These are phyloP conservation scores for Cryptocheilus praepositus DNA, from an alignment of 2,888 invertebrate genomes.

Conservation along the genomic window DNA sequence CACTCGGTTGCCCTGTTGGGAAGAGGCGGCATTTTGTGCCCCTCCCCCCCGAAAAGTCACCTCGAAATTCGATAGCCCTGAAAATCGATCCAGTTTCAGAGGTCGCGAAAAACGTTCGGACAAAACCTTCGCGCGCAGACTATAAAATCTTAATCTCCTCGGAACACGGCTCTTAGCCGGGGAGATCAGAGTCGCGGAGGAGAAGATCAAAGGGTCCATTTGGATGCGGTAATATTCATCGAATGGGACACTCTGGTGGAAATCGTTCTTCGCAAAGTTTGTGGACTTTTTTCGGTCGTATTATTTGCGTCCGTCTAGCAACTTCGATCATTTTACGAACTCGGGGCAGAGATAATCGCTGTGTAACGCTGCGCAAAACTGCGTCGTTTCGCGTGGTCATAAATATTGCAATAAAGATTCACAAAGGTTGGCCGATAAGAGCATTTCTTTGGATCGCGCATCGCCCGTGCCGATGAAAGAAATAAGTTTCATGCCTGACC, in stretches of 20 bases:
- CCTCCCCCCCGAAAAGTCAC: slow-evolving; percentile 35
- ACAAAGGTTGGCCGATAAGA: no score
- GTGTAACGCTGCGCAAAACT: no score
- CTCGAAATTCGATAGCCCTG: slow-evolving; percentile 62
- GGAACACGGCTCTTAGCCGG: slow-evolving; percentile 27
- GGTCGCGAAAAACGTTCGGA: slow-evolving; percentile 34
- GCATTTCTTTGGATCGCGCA: no score
- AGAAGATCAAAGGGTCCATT: neutral
- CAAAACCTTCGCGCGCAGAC: slow-evolving; percentile 4
- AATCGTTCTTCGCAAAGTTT: neutral
- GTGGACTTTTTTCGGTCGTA: no score
- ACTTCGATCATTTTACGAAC: no score
- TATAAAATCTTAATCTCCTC: slow-evolving; percentile 34
- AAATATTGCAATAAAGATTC: no score
- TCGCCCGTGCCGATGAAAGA: no score
- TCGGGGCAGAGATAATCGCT: no score
- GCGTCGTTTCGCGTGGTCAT: no score
- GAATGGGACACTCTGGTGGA: no score
- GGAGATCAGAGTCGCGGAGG: slow-evolving; percentile 6
- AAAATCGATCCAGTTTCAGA: slow-evolving; percentile 59
- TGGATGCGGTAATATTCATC: neutral
- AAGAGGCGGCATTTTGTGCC: slow-evolving; percentile 41
- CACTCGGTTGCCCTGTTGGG: slow-evolving; percentile 55
- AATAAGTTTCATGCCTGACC: no score
- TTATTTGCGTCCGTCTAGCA: no score